phyloP scores from a whole-genome alignment of 2,888 invertebrate species.

The Cryptosula pallasiana region DNA sequence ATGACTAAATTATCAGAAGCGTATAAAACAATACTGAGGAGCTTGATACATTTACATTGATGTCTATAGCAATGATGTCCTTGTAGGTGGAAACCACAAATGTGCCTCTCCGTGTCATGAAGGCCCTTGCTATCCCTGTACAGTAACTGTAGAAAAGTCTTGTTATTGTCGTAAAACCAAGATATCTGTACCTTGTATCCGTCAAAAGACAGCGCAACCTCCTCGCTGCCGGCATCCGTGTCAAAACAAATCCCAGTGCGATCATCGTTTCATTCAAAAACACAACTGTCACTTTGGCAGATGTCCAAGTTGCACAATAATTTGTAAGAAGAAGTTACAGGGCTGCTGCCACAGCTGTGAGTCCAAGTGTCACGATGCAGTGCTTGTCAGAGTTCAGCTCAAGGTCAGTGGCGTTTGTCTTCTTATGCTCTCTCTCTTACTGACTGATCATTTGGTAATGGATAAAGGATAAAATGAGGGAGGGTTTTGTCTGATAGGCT shows the following conservation, averaged over 20 bases:
- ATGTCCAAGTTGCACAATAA: conserved; percentile 69
- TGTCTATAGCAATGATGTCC: background rate
- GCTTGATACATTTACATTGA: too few relatives aligned
- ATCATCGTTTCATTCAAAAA: conserved; percentile 69
- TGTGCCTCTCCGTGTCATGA: conserved; percentile 72
- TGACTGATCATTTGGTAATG: too few relatives aligned
- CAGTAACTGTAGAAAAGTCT: conserved; percentile 62
- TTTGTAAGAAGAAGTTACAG: conserved; percentile 59
- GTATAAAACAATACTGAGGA: too few relatives aligned
- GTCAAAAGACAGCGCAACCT: conserved; percentile 68
- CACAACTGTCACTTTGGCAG: conserved; percentile 62
- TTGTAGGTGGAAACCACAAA: conserved; percentile 61
- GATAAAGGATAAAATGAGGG: too few relatives aligned
- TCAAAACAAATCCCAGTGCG: conserved; percentile 56
- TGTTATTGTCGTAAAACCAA: conserved; percentile 78
- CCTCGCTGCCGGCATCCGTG: conserved; percentile 73
- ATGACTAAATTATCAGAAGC: too few relatives aligned
- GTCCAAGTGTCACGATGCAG: conserved; percentile 43
- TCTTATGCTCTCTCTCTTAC: too few relatives aligned
- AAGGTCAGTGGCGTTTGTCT: conserved; percentile 38
- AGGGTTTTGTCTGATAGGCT: too few relatives aligned
- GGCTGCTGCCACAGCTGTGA: conserved; percentile 46
- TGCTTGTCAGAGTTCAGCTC: conserved; percentile 36
- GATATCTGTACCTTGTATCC: conserved; percentile 78
- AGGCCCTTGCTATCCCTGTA: conserved; percentile 78